phyloP scores from a whole-genome alignment of 2,888 invertebrate species.

The Pollenia griseotomentosa region DNA sequence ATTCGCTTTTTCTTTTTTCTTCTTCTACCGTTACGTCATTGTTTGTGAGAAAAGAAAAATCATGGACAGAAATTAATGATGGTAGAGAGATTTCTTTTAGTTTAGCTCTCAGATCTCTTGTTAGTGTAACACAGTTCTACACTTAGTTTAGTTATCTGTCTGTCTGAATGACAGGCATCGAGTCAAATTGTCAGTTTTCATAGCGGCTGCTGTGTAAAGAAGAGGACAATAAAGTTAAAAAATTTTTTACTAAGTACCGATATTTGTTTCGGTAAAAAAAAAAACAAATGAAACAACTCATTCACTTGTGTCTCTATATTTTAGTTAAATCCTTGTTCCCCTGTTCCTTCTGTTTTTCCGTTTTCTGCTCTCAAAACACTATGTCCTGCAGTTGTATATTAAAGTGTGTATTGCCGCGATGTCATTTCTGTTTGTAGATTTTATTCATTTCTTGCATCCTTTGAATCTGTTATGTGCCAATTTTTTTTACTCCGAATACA shows the following conservation, averaged over 20 bases:
- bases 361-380: constrained; percentile 4
- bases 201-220: constrained; percentile 7
- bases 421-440: constrained; percentile 6
- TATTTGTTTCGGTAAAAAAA: constrained; percentile 39
- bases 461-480: constrained; percentile 43
- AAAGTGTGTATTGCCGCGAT: constrained; percentile 18
- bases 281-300: constrained; percentile 13
- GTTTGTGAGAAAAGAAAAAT: constrained; percentile 22
- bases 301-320: constrained; percentile 22
- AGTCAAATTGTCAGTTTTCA: constrained; percentile 36
- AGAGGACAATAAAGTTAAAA: constrained; percentile 31
- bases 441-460: constrained; percentile 18
- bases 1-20: constrained; percentile 7
- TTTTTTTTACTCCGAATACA: constrained; percentile 6
- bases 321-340: constrained; percentile 12
- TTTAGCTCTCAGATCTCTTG: constrained; percentile 27
- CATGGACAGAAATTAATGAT: constrained; percentile 62
- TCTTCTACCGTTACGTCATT: constrained; percentile 12
- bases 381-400: constrained; percentile 31
- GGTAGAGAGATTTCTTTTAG: constrained; percentile 51
- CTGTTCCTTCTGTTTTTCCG: neutral
- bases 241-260: constrained; percentile 38
- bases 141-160: constrained; percentile 11
- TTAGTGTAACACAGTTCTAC: neutral
- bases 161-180: neutral